phyloP scores from a whole-genome alignment of 2,113 vertebrate species.

The Oryzias celebensis region DNA sequence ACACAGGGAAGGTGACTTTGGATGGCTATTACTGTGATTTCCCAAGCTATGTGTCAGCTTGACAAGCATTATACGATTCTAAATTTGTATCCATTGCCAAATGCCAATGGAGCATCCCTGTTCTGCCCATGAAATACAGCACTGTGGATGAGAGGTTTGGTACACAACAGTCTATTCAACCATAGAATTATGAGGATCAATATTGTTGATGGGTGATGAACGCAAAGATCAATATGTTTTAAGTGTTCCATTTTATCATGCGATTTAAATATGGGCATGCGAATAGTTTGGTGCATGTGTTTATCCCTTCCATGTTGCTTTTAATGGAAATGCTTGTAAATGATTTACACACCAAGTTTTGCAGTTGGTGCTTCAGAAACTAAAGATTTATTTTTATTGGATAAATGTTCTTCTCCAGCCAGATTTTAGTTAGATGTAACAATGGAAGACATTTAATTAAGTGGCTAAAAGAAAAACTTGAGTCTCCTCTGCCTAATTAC shows the following conservation, averaged over 20 bases:
- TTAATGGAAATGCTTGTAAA: not conserved
- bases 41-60: conserved; percentile 45
- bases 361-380: no score
- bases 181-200: not conserved
- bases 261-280: not conserved
- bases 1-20: conserved; percentile 59
- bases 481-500: no score
- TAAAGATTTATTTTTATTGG: no score
- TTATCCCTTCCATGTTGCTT: not conserved
- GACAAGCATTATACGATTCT: conserved; percentile 42
- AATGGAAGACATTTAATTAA: no score
- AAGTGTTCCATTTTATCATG: not conserved
- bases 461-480: no score
- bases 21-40: conserved; percentile 54
- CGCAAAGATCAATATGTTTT: not conserved
- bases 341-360: not conserved
- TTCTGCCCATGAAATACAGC: conserved; percentile 5
- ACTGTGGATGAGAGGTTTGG: not conserved
- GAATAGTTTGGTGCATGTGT: not conserved
- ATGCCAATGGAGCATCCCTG: conserved; percentile 21
- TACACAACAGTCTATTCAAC: not conserved
- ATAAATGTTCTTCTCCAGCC: no score
- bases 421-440: no score
- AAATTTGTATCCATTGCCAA: conserved; percentile 27
- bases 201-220: not conserved